Base-by-base conservation (phyloP, 1,140 invertebrate genomes). In the Scaptomyza pallida region DNA sequence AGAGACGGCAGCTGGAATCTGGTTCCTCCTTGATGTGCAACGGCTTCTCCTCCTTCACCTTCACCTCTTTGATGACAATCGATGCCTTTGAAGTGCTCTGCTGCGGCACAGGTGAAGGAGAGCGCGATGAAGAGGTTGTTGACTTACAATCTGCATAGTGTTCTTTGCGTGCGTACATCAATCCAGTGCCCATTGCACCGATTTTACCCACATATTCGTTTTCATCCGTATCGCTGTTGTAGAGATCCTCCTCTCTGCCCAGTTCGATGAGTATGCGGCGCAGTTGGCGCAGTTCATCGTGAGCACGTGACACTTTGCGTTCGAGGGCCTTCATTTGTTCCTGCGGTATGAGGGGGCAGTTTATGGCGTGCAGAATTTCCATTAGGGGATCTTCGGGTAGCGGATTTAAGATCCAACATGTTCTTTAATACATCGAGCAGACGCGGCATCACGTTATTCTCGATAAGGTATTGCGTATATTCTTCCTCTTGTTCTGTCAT, bases 251-350 rank as follows among this genome's bases (percentile, higher is more conserved):
- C 6, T 19, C 15, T 0, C 70, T 62, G 2, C 75, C 74, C 15
- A 86, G 17, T 10, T 75, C 69, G 12, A 81, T 72, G 0, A 86
- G 40, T 0, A 82, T 21, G 16, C 78, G 74, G 0, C 78, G 78
- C 45, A 86, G 47, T 9, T 78, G 65, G 5, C 81, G 81, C 40
- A 86, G n/a, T 5, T 86, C 81, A 4, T 86, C 78, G 12, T 88
- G 69, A 3, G 82, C 82, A 2, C 74, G 74, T 0, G 77, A 62
- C 0, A 86, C 81, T 4, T 86, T 69, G 12, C 77, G 70, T 35
- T 86, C 81, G 57, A 88, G 45, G 2, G 75, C 43, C 30, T 89
- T 89, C 75, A 88, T 83, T 60, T 88, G 72, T 0, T 78, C 65
- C 67, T 78, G 83, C 1, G 83, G 75, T 43, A 82, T 89, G 0